Base-by-base conservation (phyloP, 2,113 vertebrate genomes). In the Emberiza fucata region DNA sequence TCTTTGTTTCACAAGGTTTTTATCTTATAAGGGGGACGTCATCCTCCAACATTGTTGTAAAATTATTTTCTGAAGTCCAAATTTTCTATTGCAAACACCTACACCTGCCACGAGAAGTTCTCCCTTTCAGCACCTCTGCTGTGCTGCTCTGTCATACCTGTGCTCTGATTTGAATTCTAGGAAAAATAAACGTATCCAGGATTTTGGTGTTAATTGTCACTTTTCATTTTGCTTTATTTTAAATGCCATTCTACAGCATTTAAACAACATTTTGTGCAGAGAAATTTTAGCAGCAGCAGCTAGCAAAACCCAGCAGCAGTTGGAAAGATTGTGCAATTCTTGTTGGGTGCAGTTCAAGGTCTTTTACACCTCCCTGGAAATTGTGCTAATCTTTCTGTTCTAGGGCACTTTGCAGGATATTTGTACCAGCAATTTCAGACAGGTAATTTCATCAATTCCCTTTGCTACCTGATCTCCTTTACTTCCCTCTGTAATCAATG, bases 31-130 rank as follows among this genome's bases (percentile, higher is more conserved):
- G 54, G n/a, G 33, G 20, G 59, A 92, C 21, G 3, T 56, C 64
- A 80, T 82, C 70, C 53, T 94, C 86, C 50, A 73, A 54, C 44
- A 86, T 33, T 53, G 75, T 72, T 92, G 59, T 40, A 68, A n/a
- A 61, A 33, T 61, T 61, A 33, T 48, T 92, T 91, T 56, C 77
- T 86, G 8, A 94, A 94, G 68, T 94, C 75, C 80, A 82, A 66
- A 35, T 92, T 88, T 97, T 88, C 81, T 37, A 11, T 92, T 97
- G 93, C 86, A 81, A 89, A 97, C 75, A 93, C 70, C 81, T 88
- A 75, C 54, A 39, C 72, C 45, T 92, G 61, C 27, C 29, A 88
- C 1, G 4, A 59, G 59, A 92, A 65, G 68, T 59, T 96, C 63
- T 66, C 22, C 64, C 73, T 90, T 79, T 71, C 56, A 75, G 81